Evolutionary conservation across 2,797 vertebrate genomes (phyloP).

Genomic region (Chelonia mydas): DNA sequence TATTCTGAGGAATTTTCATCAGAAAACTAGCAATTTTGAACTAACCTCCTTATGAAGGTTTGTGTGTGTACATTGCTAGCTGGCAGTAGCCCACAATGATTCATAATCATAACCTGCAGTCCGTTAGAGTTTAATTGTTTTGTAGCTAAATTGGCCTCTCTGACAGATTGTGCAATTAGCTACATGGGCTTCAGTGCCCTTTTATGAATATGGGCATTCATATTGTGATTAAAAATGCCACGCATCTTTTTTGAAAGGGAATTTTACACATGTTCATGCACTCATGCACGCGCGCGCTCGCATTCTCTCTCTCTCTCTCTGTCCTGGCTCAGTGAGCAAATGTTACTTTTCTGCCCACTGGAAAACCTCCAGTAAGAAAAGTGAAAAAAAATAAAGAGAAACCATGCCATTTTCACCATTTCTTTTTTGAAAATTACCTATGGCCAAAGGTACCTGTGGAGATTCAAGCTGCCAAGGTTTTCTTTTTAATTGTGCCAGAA

Average conservation of each 20-base stretch:
- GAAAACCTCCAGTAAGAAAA: not conserved
- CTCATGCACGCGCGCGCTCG: rapidly evolving
- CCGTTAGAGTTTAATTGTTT: not conserved
- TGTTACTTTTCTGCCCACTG: not conserved
- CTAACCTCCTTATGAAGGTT: not conserved
- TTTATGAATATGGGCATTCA: rapidly evolving
- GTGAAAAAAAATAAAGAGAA: not conserved
- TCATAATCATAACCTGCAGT: not conserved
- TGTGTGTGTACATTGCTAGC: not conserved
- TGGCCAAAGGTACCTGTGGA: not conserved
- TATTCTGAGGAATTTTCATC: not conserved
- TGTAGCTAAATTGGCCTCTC: not conserved
- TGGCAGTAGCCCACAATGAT: not conserved
- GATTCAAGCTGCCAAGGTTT: slow-evolving; percentile 5
- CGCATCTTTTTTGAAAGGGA: not conserved
- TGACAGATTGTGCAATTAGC: not conserved
- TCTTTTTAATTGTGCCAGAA: slow-evolving; percentile 14
- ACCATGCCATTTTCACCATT: not conserved
- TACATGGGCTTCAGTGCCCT: rapidly evolving
- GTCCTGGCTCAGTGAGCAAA: not conserved
- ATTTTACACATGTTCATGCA: rapidly evolving
- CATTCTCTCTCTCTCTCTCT: not conserved
- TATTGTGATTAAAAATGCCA: not conserved
- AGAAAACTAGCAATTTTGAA: not conserved
- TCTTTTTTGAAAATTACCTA: not conserved